These are phyloP conservation scores for Sturmia bella DNA, from an alignment of 2,888 invertebrate species.

Conservation along the genomic window DNA sequence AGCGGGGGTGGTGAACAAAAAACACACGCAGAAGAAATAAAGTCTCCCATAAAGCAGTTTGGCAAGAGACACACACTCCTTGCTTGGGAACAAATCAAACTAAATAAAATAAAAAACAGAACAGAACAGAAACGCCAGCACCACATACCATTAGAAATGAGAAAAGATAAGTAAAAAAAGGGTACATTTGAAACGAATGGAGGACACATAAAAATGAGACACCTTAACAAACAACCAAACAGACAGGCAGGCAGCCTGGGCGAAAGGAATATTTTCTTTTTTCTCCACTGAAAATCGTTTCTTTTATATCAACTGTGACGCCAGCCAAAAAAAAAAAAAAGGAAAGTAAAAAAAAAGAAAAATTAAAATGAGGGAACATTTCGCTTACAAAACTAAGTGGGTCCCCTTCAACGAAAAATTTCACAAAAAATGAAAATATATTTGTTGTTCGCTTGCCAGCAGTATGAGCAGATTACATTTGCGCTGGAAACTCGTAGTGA, in stretches of 20 bases:
- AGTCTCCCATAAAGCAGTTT: constrained; percentile 37
- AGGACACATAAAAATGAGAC: constrained; percentile 61
- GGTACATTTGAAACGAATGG: constrained; percentile 65
- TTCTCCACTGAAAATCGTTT: constrained; percentile 44
- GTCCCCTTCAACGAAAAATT: constrained; percentile 47
- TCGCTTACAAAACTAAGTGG: constrained; percentile 17
- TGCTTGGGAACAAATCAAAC: constrained; percentile 67
- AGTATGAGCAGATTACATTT: constrained; percentile 44
- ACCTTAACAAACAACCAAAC: constrained; percentile 72
- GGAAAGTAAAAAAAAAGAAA: constrained; percentile 34
- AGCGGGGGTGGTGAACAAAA: not conserved
- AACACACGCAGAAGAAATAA: constrained; percentile 57
- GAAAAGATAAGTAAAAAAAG: constrained; percentile 49
- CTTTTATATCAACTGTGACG: constrained; percentile 64
- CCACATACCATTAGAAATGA: constrained; percentile 48
- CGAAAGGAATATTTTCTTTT: constrained; percentile 48
- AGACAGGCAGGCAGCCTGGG: constrained; percentile 64
- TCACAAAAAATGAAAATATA: constrained; percentile 45
- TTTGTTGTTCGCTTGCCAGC: constrained; percentile 40
- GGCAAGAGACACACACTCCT: constrained; percentile 56
- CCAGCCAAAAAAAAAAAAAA: constrained; percentile 59
- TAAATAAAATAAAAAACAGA: constrained; percentile 44
- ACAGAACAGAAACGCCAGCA: constrained; percentile 25
- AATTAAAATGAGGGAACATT: constrained; percentile 10
- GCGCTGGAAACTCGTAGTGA: constrained; percentile 21